Base-by-base conservation (phyloP, 1,140 invertebrate species). In the Dreissena rostriformis region DNA sequence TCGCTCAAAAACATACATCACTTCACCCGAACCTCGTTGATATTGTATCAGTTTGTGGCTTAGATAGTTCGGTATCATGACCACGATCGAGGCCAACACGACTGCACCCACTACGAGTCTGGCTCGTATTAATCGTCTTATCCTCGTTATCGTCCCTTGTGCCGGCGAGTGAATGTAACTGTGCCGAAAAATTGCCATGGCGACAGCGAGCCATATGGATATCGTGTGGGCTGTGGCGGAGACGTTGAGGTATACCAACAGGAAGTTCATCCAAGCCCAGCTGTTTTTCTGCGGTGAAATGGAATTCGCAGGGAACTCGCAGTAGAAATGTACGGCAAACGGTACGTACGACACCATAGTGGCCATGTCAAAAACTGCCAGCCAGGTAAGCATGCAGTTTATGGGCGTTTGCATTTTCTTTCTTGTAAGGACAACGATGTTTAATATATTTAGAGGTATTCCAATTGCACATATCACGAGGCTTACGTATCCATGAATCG, bases 191-290 rank as follows among this genome's bases (percentile, higher is more conserved):
- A 98, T 96, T 0, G 98, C 98, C 57, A 99, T 92, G 1, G 97
- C 97, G 0, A 99, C 96, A 0, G 98, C 98, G 77, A 99, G 92
- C 95, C 97, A 98, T 75, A 98, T 98, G 0, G 97, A 97, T 66
- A 98, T 97, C 0, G 98, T 98, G 92, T 99, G 98, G 90, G 97
- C 95, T 0, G 97, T 97, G 95, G 94, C 91, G 0, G 95, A 94
- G 91, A 98, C 98, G 86, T 98, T 91, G 19, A 91, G 79, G 68
- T 92, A 89, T 76, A 93, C 91, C 8, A 92, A 75, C 17, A 92
- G 65, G 78, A 91, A 93, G 6, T 76, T 72, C 87, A 91, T 90
- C 92, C 92, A 93, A 0, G 79, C 86, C 24, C 72, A 67, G 15
- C 84, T 87, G 67, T 88, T 86, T 26, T 84, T 88, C 12, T 83